Conservation (phyloP, 2,113 vertebrate species). For the Oenanthe oenanthe region DNA sequence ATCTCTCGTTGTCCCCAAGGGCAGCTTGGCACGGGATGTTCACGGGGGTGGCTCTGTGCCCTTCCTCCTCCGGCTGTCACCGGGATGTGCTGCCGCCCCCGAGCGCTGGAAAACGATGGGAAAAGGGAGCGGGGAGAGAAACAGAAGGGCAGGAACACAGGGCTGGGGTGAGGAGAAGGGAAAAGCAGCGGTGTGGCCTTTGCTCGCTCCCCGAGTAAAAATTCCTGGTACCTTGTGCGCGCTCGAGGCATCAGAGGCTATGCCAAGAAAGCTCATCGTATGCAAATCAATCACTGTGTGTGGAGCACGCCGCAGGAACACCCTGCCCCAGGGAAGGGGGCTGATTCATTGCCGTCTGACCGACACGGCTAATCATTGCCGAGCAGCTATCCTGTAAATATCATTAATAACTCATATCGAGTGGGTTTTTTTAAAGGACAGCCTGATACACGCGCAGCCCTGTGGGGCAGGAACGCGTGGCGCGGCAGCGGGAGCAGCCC, state of each 20-base stretch:
- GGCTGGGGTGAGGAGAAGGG: background rate
- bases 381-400: conserved; percentile 50
- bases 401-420: conserved; percentile 42
- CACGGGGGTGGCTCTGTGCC: background rate
- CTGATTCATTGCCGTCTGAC: conserved; percentile 49
- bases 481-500: background rate
- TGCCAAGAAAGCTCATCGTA: background rate
- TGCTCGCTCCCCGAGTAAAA: background rate
- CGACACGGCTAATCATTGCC: conserved; percentile 39
- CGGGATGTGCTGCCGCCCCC: background rate
- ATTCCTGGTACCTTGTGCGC: background rate
- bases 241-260: background rate
- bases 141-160: background rate
- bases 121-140: background rate
- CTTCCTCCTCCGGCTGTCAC: background rate
- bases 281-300: background rate
- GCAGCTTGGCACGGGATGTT: background rate
- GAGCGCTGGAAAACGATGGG: background rate
- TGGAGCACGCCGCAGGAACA: background rate
- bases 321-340: background rate
- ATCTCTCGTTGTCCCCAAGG: background rate
- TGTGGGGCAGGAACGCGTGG: background rate
- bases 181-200: background rate
- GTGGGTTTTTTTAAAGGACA: background rate
- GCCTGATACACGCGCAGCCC: background rate